Evolutionary conservation across 2,888 invertebrate species (phyloP), one percentile per base, ranked within the genome.

Genomic region (Lasioglossum lativentre): DNA sequence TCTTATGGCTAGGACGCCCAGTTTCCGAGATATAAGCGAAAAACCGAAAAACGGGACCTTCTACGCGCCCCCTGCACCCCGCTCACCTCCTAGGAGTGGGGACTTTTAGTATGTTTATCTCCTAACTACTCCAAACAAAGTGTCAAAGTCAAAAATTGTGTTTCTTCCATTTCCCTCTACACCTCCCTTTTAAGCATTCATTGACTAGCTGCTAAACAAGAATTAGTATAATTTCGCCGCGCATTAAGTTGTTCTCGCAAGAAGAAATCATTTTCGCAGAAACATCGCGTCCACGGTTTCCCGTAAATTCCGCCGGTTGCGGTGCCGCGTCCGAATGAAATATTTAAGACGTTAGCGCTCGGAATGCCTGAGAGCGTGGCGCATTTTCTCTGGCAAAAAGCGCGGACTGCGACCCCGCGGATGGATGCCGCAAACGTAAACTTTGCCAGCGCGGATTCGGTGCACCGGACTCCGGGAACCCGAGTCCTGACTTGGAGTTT

Each of bases 311-410:
- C 34, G 78, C 59, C 70, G 70, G 23, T 42, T 56, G 78, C 47
- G 59, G 71, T 74, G 78, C 68, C 71, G 79, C 75, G 27, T 23
- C 72, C 66, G 75, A 86, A 88, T 90, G 66, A 88, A 90, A 90
- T 87, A 90, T 90, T 90, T 78, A 90, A 80, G 68, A 66, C 40
- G 66, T 1, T 63, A 75, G 80, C 86, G 87, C 82, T 80, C 73
- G 66, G 90, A 88, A 90, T 87, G 87, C 86, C 88, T 82, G 87
- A 34, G 88, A 90, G 83, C 63, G 42, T 10, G 71, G 56, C 75
- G 70, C 66, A 45, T 84, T 83, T 82, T 59, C 74, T 75, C 30
- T 45, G 72, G 71, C 70, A 68, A 86, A 86, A 66, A 66, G 42
- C 59, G 14, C 19, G 12, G 23, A 6, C 30, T 40, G 56, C 68